phyloP scores from a whole-genome alignment of 1,140 invertebrate species.

The Drosophila eugracilis region DNA sequence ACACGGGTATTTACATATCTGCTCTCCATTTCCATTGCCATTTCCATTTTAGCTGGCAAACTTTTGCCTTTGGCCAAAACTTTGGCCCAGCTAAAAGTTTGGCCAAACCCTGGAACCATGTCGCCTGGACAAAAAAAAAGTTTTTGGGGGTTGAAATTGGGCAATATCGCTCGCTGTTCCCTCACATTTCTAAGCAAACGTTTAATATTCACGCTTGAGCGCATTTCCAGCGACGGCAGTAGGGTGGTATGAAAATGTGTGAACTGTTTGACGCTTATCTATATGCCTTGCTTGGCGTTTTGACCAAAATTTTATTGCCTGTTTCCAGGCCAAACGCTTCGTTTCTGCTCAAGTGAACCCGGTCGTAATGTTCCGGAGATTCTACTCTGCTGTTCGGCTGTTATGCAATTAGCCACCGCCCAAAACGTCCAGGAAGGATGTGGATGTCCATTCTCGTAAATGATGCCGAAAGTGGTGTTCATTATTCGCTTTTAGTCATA shows the following conservation, averaged over 20 bases:
- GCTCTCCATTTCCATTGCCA: conserved; percentile 10
- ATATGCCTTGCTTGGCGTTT: conserved; percentile 55
- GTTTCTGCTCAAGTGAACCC: conserved; percentile 63
- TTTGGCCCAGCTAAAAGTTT: conserved; percentile 35
- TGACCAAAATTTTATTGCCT: conserved; percentile 82
- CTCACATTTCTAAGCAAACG: conserved; percentile 65
- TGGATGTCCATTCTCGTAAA: conserved; percentile 4
- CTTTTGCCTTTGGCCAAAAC: conserved; percentile 22
- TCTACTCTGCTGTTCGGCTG: conserved; percentile 11
- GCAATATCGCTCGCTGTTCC: conserved; percentile 1
- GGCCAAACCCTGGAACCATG: conserved; percentile 22
- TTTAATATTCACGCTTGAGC: conserved; percentile 83
- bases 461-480: conserved; percentile 42
- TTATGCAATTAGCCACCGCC: conserved; percentile 58
- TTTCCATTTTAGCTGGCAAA: conserved; percentile 14
- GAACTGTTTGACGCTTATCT: conserved; percentile 82
- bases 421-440: conserved; percentile 30
- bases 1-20: conserved; percentile 36
- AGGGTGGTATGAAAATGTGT: conserved; percentile 65
- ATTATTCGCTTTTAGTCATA: conserved; percentile 54
- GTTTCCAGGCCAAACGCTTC: conserved; percentile 72
- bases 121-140: conserved; percentile 19
- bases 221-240: conserved; percentile 44
- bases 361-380: conserved; percentile 28
- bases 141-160: conserved; percentile 26